These are phyloP conservation scores for Epinephelus moara DNA, from an alignment of 2,113 vertebrate genomes.

Conservation along the genomic window DNA sequence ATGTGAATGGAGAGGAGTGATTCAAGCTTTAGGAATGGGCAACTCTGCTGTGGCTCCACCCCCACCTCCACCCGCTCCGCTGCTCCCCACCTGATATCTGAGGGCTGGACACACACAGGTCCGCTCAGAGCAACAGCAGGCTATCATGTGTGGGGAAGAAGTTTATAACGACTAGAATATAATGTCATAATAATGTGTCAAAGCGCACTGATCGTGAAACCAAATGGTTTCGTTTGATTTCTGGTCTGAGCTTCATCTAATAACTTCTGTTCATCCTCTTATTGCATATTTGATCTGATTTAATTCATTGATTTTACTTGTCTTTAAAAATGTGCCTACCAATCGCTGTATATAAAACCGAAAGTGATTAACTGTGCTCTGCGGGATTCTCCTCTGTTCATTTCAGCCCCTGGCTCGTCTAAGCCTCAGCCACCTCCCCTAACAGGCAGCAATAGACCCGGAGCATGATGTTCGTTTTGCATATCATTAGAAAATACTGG, in stretches of 20 bases:
- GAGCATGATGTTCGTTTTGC: slow-evolving; percentile 64
- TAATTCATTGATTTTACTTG: neutral
- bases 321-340: neutral
- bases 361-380: slow-evolving; percentile 52
- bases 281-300: neutral
- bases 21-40: slow-evolving; percentile 81
- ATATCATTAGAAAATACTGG: slow-evolving; percentile 77
- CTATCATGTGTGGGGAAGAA: neutral
- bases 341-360: slow-evolving; percentile 25
- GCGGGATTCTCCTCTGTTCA: slow-evolving; percentile 11
- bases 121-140: neutral
- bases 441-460: slow-evolving; percentile 39
- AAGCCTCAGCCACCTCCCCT: slow-evolving; percentile 21
- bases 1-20: slow-evolving; percentile 82
- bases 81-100: slow-evolving; percentile 66
- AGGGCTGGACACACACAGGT: slow-evolving; percentile 32
- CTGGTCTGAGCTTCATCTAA: neutral
- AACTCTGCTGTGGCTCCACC: slow-evolving; percentile 73
- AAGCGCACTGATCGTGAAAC: neutral
- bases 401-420: slow-evolving; percentile 17
- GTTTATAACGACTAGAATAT: neutral
- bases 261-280: no score
- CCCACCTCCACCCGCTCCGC: slow-evolving; percentile 47
- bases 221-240: neutral
- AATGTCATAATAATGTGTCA: neutral